Conservation (phyloP, 2,113 vertebrate species). For the Clarias gariepinus region DNA sequence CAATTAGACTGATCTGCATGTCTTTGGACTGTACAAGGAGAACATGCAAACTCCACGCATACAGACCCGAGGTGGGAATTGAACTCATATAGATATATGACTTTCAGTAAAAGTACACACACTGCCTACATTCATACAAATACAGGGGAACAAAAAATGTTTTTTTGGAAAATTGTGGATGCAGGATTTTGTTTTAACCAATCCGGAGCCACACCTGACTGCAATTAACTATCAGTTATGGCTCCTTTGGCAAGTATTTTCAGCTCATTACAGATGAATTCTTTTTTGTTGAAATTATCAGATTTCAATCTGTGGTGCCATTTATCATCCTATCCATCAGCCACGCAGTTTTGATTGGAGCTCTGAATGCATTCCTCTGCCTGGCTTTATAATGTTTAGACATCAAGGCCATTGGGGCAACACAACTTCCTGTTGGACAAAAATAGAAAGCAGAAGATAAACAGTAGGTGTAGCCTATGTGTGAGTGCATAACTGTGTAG, state of each 20-base stretch:
- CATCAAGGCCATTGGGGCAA: background rate
- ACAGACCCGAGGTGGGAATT: too few species aligned
- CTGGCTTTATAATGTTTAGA: conserved; percentile 7
- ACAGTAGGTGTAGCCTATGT: conserved; percentile 21
- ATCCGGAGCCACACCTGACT: background rate
- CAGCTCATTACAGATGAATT: background rate
- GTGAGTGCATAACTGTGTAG: background rate
- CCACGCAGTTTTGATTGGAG: background rate
- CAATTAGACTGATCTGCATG: too few species aligned
- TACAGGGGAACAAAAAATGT: background rate
- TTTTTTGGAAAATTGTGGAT: too few species aligned
- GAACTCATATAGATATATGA: background rate
- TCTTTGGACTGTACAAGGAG: too few species aligned
- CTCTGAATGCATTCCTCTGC: background rate
- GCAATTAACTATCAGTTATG: background rate
- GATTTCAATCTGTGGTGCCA: conserved; percentile 11
- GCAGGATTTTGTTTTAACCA: background rate
- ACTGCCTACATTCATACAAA: background rate
- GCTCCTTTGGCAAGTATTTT: background rate
- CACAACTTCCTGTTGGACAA: conserved; percentile 2
- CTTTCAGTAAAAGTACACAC: background rate
- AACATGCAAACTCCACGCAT: too few species aligned
- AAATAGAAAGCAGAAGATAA: conserved; percentile 32
- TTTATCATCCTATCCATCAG: conserved; percentile 34
- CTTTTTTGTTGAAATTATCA: background rate